Conservation (phyloP, 1,140 invertebrate genomes). For the Sycobia sp. region DNA sequence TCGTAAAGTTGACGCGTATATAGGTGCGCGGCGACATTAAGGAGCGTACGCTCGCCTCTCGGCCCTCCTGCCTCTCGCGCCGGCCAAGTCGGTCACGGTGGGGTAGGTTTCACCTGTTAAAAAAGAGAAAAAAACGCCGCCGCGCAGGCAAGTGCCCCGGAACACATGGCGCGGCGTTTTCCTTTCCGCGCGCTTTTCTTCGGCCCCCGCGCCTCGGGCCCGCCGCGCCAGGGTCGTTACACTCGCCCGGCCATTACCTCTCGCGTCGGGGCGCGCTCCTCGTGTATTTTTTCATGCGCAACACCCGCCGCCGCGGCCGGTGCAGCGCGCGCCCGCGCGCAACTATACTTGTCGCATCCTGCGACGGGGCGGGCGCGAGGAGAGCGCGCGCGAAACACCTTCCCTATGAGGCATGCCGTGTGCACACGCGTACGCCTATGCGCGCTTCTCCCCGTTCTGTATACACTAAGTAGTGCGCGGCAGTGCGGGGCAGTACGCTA, state of each 20-base stretch:
- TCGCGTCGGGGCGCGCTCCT: background rate
- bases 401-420: no score
- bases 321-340: background rate
- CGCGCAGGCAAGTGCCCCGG: conserved; percentile 29
- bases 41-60: no score
- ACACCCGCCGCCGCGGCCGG: background rate
- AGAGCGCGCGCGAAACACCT: no score
- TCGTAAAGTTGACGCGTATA: conserved; percentile 2
- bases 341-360: no score
- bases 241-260: conserved; percentile 26
- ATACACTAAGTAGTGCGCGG: no score
- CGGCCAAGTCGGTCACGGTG: conserved; percentile 47
- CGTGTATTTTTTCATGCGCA: conserved; percentile 26
- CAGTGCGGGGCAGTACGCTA: no score
- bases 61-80: conserved; percentile 24
- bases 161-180: conserved; percentile 31
- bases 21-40: no score
- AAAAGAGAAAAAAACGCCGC: conserved; percentile 24
- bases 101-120: conserved; percentile 52
- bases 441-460: no score
- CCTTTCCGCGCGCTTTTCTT: no score
- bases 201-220: no score
- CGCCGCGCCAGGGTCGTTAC: conserved; percentile 26
- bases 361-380: no score
- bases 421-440: background rate